Conservation (phyloP, 2,113 vertebrate species). For the Corvus cornix region DNA sequence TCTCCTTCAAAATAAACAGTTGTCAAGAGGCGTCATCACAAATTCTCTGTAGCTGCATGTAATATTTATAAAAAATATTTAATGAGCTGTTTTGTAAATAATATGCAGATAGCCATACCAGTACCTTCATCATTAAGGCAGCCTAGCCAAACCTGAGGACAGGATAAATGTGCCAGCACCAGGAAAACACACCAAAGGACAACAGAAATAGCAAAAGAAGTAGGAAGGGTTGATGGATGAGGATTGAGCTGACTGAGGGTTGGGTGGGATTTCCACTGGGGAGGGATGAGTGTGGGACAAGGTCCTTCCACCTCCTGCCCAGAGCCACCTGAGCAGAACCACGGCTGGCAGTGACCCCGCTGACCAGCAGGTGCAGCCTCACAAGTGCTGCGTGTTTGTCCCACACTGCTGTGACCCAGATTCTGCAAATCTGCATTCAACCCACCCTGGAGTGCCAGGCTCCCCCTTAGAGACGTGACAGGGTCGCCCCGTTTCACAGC, state of each 20-base stretch:
- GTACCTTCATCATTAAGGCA: background rate
- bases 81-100: slow-evolving; percentile 38
- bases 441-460: background rate
- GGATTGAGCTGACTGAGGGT: background rate
- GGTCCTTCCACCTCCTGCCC: background rate
- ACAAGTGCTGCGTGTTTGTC: background rate
- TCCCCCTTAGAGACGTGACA: background rate
- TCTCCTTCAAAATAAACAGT: slow-evolving; percentile 41
- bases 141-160: background rate
- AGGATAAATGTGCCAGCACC: background rate
- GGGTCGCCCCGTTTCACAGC: background rate
- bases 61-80: slow-evolving; percentile 37
- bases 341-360: background rate
- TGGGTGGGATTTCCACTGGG: background rate
- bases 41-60: background rate
- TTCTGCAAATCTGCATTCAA: background rate
- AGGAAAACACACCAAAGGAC: background rate
- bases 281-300: background rate
- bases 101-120: background rate
- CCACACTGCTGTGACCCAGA: background rate
- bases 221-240: background rate
- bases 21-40: slow-evolving; percentile 8
- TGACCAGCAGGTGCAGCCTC: background rate
- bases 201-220: background rate
- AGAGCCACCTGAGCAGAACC: background rate